phyloP scores from a whole-genome alignment of 2,888 invertebrate genomes.

The Notodromas monacha region DNA sequence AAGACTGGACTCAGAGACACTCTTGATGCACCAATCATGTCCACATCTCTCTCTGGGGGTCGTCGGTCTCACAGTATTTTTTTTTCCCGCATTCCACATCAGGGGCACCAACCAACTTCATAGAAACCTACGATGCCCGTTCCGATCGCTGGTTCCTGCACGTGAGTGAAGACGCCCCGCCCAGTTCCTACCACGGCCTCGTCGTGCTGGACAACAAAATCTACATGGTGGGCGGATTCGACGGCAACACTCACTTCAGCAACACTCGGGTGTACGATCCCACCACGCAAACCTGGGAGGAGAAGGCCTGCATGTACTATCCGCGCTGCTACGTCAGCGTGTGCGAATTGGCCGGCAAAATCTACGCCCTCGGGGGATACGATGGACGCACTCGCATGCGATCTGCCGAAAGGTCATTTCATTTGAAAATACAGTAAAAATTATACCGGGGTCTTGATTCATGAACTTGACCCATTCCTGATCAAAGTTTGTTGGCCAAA shows the following conservation, averaged over 20 bases:
- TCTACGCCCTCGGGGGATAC: slow-evolving; percentile 17
- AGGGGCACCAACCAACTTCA: slow-evolving; percentile 39
- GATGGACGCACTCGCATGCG: slow-evolving; percentile 16
- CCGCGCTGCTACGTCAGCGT: slow-evolving; percentile 31
- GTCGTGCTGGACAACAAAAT: slow-evolving; percentile 14
- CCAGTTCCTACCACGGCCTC: slow-evolving; percentile 44
- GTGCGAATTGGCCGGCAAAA: slow-evolving; percentile 21
- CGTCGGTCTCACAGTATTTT: too few relatives aligned
- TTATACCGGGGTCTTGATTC: too few relatives aligned
- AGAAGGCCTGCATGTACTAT: slow-evolving; percentile 18
- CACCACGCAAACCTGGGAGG: slow-evolving; percentile 14
- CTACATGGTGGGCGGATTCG: slow-evolving; percentile 20
- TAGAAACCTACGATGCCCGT: slow-evolving; percentile 19
- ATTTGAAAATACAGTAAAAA: too few relatives aligned
- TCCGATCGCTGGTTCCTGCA: slow-evolving; percentile 39
- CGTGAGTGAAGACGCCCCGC: slow-evolving; percentile 28
- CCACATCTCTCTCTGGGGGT: too few relatives aligned
- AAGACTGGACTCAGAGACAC: too few relatives aligned
- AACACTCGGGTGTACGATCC: slow-evolving; percentile 16
- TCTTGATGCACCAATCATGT: too few relatives aligned
- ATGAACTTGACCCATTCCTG: too few relatives aligned
- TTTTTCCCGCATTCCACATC: too few relatives aligned
- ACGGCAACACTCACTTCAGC: slow-evolving; percentile 17
- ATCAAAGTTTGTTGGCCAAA: too few relatives aligned
- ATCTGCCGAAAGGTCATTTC: slow-evolving; percentile 15